phyloP scores from a whole-genome alignment of 2,113 vertebrate species.

The Gila orcuttii region DNA sequence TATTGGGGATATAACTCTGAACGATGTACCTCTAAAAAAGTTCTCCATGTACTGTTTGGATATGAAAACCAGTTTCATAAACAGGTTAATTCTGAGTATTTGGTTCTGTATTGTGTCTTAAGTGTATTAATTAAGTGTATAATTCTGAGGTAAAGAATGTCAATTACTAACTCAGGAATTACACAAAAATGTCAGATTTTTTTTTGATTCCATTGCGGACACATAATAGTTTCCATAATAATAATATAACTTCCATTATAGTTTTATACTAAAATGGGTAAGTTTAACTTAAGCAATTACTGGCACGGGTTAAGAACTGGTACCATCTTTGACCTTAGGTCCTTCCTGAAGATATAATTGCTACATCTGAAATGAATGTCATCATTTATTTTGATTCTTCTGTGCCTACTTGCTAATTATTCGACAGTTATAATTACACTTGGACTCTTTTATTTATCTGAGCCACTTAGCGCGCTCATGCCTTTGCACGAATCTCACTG shows the following conservation, averaged over 20 bases:
- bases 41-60: slow-evolving; percentile 73
- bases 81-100: slow-evolving; percentile 61
- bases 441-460: too few relatives aligned
- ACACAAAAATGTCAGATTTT: too few relatives aligned
- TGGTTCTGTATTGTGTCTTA: background rate
- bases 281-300: background rate
- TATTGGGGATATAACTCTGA: slow-evolving; percentile 71
- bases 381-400: background rate
- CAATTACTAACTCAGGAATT: too few relatives aligned
- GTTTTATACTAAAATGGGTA: background rate
- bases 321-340: background rate
- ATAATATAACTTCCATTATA: too few relatives aligned
- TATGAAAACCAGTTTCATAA: slow-evolving; percentile 73
- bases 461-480: too few relatives aligned
- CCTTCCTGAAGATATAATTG: background rate
- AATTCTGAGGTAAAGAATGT: too few relatives aligned
- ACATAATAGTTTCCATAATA: too few relatives aligned
- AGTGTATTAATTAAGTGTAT: too few relatives aligned
- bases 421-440: too few relatives aligned
- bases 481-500: too few relatives aligned
- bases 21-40: slow-evolving; percentile 68
- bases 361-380: background rate
- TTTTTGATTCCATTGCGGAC: too few relatives aligned
- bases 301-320: background rate
- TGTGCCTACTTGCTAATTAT: background rate